These are phyloP conservation scores for Lasioglossum lativentre DNA, from an alignment of 2,888 invertebrate genomes.

Conservation along the genomic window DNA sequence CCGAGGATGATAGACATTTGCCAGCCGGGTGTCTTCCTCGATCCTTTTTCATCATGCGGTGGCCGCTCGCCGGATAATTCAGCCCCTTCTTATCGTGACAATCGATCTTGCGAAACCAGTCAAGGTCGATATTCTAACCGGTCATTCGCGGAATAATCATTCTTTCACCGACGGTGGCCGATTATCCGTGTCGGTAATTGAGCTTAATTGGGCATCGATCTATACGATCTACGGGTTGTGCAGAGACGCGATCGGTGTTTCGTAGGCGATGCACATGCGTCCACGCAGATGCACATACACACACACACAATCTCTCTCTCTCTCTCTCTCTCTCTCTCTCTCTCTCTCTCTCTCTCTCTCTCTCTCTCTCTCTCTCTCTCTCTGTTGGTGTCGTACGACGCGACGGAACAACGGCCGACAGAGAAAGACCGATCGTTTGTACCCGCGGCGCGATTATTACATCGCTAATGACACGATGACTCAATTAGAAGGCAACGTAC, in stretches of 20 bases:
- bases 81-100: constrained; percentile 33
- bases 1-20: neutral
- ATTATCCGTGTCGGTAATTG: constrained; percentile 71
- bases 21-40: constrained; percentile 16
- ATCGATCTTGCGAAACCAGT: constrained; percentile 66
- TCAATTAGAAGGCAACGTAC: constrained; percentile 71
- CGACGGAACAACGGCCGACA: constrained; percentile 13
- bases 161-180: constrained; percentile 67
- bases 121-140: constrained; percentile 64
- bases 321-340: neutral
- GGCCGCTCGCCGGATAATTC: neutral
- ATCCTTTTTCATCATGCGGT: neutral
- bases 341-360: no score
- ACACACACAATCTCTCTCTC: no score
- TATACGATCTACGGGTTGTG: constrained; percentile 38
- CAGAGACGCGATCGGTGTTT: neutral
- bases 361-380: neutral
- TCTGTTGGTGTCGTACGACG: neutral
- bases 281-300: neutral
- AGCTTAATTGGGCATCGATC: constrained; percentile 73
- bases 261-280: constrained; percentile 5
- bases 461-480: constrained; percentile 73
- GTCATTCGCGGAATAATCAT: constrained; percentile 62
- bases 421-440: constrained; percentile 30
- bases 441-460: constrained; percentile 58